Evolutionary conservation across 1,140 invertebrate species (phyloP), one percentile per base, ranked within the genome.

Genomic region (Cecropterus lyciades): DNA sequence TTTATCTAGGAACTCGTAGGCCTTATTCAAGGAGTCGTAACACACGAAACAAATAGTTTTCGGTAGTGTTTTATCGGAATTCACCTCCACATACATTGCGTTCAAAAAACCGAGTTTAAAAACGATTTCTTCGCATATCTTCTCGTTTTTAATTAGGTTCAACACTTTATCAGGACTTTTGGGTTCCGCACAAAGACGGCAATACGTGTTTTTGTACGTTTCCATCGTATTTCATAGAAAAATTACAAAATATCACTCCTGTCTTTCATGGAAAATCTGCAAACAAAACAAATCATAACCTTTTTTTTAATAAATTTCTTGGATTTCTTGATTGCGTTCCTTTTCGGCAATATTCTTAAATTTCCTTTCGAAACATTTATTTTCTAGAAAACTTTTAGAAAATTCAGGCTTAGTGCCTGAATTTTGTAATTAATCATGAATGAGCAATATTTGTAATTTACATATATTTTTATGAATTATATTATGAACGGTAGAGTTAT

Each of bases 1-100:
- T 52, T 70, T 77, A 15, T 70, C 56, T 9, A 89, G 63, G 53
- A 91, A 91, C 11, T 86, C 80, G 14, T 79, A 82, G 17, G 84
- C 81, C 64, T 80, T 85, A 59, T 84, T 80, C 48, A 89, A 67
- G 6, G 81, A 70, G 5, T 82, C 78, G 56, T 82, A 79, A 60
- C 88, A 91, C 1, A 81, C 56, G 13, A 85, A 82, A 77, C 88
- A 91, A 40, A 87, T 69, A 3, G 79, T 91, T 80, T 84, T 87
- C 13, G 86, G 85, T 42, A 87, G 73, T 15, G 46, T 67, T 65
- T 79, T 73, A 9, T 77, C 70, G 20, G 63, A 77, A 48, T 69
- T 64, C n/a, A 88, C 63, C 53, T 89, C 77, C 6, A 87, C 68
- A 30, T 84, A 84, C 11, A 74, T 57, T 20, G 77, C 78, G 45